These are phyloP conservation scores for Slavum lentiscoides DNA, from an alignment of 2,888 invertebrate genomes.

Conservation along the genomic window DNA sequence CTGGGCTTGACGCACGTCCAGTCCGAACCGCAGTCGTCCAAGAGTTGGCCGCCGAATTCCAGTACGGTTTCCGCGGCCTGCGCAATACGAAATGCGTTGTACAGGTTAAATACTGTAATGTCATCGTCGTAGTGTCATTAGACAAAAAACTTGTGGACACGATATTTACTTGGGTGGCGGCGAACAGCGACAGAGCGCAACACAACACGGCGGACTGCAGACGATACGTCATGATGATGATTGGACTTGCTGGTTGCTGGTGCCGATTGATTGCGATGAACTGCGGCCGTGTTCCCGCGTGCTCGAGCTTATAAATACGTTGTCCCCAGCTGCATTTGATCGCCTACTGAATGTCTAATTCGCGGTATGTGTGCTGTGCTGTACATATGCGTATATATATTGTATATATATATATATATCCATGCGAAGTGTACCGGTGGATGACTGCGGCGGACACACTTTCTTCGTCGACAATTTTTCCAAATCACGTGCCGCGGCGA, in stretches of 20 bases:
- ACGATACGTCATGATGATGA: slow-evolving; percentile 4
- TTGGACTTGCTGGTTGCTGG: too few species aligned
- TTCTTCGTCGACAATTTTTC: slow-evolving; percentile 18
- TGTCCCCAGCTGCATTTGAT: not conserved
- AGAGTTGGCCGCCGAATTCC: slow-evolving; percentile 37
- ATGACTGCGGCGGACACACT: not conserved
- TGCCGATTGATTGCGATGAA: slow-evolving; percentile 8
- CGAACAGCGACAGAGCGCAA: slow-evolving; percentile 46
- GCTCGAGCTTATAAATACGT: slow-evolving; percentile 18
- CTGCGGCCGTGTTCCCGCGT: not conserved
- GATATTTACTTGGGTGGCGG: slow-evolving; percentile 30
- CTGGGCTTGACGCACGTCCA: slow-evolving; percentile 75
- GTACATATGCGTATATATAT: too few species aligned
- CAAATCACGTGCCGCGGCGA: slow-evolving; percentile 39
- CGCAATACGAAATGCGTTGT: too few species aligned
- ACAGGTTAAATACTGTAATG: too few species aligned
- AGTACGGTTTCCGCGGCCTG: slow-evolving; percentile 36
- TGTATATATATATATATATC: too few species aligned
- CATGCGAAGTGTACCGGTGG: too few species aligned
- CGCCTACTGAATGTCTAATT: slow-evolving; percentile 42
- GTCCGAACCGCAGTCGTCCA: slow-evolving; percentile 57
- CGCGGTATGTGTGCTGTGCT: too few species aligned
- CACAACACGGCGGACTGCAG: slow-evolving; percentile 10
- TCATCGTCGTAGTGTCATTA: too few species aligned
- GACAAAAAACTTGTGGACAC: too few species aligned